Percentiles rank a stretch among this genome's conserved stretches.
Evolutionary conservation across 2,113 vertebrate genomes (phyloP).

Genomic region (Danio rerio): GRCz12tu NC_133181.1:35148001-35148500

Average conservation of each 20-base stretch:
- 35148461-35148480: conserved; percentile 26
- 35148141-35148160: neutral
- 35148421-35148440: conserved; percentile 55
- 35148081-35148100: too few species aligned
- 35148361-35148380: conserved; percentile 62
- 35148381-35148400: neutral
- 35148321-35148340: conserved; percentile 74
- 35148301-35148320: conserved; percentile 36
- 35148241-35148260: conserved; percentile 36
- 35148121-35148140: too few species aligned
- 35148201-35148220: neutral
- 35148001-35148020: too few species aligned
- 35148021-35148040: too few species aligned
- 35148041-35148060: too few species aligned
- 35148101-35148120: too few species aligned
- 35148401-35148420: conserved; percentile 26
- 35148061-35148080: too few species aligned
- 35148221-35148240: conserved; percentile 41
- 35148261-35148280: conserved; percentile 55
- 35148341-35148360: conserved; percentile 71
- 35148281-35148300: conserved; percentile 72
- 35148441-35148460: conserved; percentile 49
- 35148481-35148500: conserved; percentile 11
- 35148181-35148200: conserved; percentile 18
- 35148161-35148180: conserved; percentile 10